Evolutionary conservation across 1,140 invertebrate genomes (phyloP), one percentile per base, ranked within the genome.

Genomic region (Bombus superbus): DNA sequence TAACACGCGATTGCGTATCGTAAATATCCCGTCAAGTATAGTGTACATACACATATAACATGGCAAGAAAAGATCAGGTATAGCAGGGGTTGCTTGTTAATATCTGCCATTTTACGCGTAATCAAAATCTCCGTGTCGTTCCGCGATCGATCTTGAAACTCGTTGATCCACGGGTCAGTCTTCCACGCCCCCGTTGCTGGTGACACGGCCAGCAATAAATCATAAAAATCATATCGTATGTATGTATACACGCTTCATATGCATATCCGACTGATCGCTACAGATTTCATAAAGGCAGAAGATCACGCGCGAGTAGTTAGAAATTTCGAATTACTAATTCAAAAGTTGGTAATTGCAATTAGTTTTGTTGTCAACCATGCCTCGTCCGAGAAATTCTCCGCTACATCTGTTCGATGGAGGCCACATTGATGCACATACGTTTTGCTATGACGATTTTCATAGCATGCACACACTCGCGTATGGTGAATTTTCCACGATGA

Each of bases 161-260:
- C 40, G 81, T 87, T 81, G 86, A 89, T 88, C 83, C 75, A 38
- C 53, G 68, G 76, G 42, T 85, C 68, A 80, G 18, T 3, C 2
- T 5, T 71, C 25, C 68, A 80, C 66, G 78, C 62, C 69, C 69
- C 32, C 28, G 77, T 28, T 62, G 15, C 32, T 13, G 13, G 44
- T 62, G 81, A 89, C 57, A 78, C 35, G 66, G 62, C 62, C 47
- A 5, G 71, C 47, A 74, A 87, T 87, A 90, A 90, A 90, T 90
- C 81, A 89, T 62, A 72, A 59, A 81, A 81, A 76, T 87, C 77
- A 44, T 82, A 40, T n/a, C 32, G 72, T 44, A 42, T 62, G 69
- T 53, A 66, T 73, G 80, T 78, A 42, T 64, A n/a, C 13, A 64
- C 13, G n/a, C 5, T 5, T 64, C 59, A 11, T 62, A 62, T 62